These are phyloP conservation scores for Nylanderia fulva DNA, from an alignment of 1,140 invertebrate species.

Conservation along the genomic window DNA sequence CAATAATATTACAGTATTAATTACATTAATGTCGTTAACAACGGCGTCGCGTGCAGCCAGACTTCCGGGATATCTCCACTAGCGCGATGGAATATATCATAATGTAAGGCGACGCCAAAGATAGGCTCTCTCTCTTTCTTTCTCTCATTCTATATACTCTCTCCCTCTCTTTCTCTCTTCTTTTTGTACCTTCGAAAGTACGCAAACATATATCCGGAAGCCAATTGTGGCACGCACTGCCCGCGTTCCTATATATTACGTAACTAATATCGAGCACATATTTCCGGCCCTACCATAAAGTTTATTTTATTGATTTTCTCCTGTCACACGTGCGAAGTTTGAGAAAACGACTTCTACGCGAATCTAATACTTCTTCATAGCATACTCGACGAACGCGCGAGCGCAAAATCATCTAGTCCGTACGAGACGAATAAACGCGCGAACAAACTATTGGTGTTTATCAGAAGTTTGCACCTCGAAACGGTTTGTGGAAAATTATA, in stretches of 20 bases:
- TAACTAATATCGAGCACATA: constrained; percentile 72
- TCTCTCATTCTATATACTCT: constrained; percentile 56
- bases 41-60: constrained; percentile 71
- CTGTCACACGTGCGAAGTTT: constrained; percentile 69
- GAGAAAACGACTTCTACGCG: constrained; percentile 68
- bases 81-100: constrained; percentile 69
- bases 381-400: constrained; percentile 54
- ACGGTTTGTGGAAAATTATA: constrained; percentile 42
- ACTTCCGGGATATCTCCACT: constrained; percentile 65
- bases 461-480: background rate
- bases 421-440: constrained; percentile 52
- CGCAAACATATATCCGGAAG: constrained; percentile 64
- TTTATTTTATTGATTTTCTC: constrained; percentile 52
- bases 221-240: constrained; percentile 70
- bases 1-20: constrained; percentile 83
- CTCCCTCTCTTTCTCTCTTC: constrained; percentile 51
- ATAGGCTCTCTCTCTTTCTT: constrained; percentile 43
- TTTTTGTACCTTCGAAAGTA: constrained; percentile 49
- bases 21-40: constrained; percentile 79
- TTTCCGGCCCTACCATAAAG: constrained; percentile 66
- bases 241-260: constrained; percentile 68
- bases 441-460: background rate
- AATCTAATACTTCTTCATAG: constrained; percentile 48
- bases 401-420: background rate
- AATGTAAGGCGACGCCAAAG: constrained; percentile 60